Evolutionary conservation across 92 coral and sea anemone species (phyloP).

Genomic region (Epizoanthus fatuus): DNA sequence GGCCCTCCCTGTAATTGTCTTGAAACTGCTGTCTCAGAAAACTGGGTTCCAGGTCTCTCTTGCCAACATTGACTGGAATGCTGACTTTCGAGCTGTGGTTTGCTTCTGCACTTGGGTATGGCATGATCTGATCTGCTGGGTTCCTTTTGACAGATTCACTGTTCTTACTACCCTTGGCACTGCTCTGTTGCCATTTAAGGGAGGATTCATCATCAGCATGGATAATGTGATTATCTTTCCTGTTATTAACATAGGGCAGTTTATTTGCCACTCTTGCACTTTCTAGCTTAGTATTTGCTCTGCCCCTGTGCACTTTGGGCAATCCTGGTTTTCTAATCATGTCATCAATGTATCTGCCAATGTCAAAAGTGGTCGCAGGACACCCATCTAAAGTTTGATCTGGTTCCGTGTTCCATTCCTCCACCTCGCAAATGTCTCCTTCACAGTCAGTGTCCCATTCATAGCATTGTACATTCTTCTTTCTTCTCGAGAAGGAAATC

Average conservation of each 20-base stretch:
- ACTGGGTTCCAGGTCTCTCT: slow-evolving; percentile 35
- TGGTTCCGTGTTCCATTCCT: not conserved
- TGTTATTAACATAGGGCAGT: not conserved
- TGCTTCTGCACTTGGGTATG: not conserved
- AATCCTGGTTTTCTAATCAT: not conserved
- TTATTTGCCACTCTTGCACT: not conserved
- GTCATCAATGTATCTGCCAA: slow-evolving; percentile 54
- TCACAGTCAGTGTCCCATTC: slow-evolving; percentile 6
- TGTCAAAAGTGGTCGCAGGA: slow-evolving; percentile 19
- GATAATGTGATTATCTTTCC: slow-evolving; percentile 5
- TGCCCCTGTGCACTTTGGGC: not conserved
- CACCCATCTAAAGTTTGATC: not conserved
- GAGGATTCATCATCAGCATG: slow-evolving; percentile 15
- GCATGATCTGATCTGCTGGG: not conserved
- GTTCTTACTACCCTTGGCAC: not conserved
- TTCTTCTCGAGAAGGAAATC: slow-evolving; percentile 11
- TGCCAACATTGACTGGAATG: not conserved
- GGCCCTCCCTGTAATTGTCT: slow-evolving; percentile 51
- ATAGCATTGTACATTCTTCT: not conserved
- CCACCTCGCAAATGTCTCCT: slow-evolving; percentile 3
- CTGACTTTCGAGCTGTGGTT: not conserved
- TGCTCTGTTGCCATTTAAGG: not conserved
- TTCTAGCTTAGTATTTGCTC: not conserved
- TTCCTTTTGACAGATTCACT: not conserved
- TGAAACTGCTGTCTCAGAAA: slow-evolving; percentile 33